A percentile compares a stretch with the other conserved stretches of the same genome.
Evolutionary conservation across 2,888 invertebrate genomes (phyloP).

Genomic region (Calliscelio sp.): DNA sequence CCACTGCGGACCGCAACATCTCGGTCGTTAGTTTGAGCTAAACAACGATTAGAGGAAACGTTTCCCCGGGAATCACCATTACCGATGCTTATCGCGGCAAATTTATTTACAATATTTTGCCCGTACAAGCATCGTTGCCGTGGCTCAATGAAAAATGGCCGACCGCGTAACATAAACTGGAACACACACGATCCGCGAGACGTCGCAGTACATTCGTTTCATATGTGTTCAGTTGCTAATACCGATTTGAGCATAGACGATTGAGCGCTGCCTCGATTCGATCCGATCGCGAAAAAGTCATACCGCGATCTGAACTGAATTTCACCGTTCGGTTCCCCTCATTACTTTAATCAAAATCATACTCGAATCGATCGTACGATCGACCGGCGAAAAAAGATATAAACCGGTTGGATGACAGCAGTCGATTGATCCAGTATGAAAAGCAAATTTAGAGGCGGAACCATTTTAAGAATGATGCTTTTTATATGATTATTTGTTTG

Average conservation of each 20-base stretch:
- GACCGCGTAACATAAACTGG: constrained; percentile 59
- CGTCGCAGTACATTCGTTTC: constrained; percentile 47
- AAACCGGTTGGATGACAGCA: constrained; percentile 30
- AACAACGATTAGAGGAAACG: constrained; percentile 58
- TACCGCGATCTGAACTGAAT: constrained; percentile 40
- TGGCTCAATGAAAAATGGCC: constrained; percentile 46
- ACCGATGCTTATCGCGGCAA: constrained; percentile 50
- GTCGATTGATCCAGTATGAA: constrained; percentile 22
- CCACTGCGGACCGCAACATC: constrained; percentile 41
- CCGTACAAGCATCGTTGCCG: constrained; percentile 26
- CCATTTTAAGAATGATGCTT: no score
- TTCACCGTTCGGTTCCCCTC: constrained; percentile 40
- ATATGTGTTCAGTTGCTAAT: constrained; percentile 51
- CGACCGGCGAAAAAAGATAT: not conserved
- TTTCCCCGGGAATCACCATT: constrained; percentile 16
- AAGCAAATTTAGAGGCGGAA: constrained; percentile 5
- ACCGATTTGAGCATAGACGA: constrained; percentile 55
- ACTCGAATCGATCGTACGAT: constrained; percentile 16
- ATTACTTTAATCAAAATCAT: constrained; percentile 57
- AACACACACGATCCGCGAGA: constrained; percentile 51
- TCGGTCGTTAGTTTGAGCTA: constrained; percentile 54
- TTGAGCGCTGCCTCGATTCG: constrained; percentile 33
- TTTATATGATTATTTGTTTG: no score
- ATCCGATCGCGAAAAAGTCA: constrained; percentile 37
- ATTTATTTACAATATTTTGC: constrained; percentile 66